phyloP scores from a whole-genome alignment of 2,888 invertebrate genomes.

The Ellobium chinense region DNA sequence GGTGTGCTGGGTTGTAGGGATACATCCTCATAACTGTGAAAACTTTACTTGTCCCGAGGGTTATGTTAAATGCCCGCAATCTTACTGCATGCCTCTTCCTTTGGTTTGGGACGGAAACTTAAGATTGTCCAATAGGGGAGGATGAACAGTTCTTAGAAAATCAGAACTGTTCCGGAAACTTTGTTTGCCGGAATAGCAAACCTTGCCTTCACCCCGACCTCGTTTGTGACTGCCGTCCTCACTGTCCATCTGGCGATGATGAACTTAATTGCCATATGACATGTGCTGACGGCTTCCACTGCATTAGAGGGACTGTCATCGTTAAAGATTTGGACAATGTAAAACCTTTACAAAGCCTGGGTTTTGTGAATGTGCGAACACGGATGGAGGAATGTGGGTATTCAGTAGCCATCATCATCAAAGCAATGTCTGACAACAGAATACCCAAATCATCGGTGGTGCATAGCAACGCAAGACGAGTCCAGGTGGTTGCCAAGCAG shows the following conservation, averaged over 20 bases:
- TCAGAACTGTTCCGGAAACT: background rate
- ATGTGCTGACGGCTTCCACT: slow-evolving; percentile 4
- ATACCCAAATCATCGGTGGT: slow-evolving; percentile 69
- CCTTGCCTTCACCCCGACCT: slow-evolving; percentile 17
- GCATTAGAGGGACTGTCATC: slow-evolving; percentile 1
- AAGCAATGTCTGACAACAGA: slow-evolving; percentile 75
- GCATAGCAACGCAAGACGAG: slow-evolving; percentile 24
- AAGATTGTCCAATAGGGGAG: slow-evolving; percentile 16
- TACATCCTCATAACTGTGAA: background rate
- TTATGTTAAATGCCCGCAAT: slow-evolving; percentile 12
- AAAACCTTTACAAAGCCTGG: background rate
- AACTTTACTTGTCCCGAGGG: slow-evolving; percentile 21
- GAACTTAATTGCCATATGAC: slow-evolving; percentile 14
- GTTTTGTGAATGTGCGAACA: background rate
- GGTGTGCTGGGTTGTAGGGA: background rate
- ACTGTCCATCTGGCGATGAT: slow-evolving; percentile 37
- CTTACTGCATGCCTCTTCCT: slow-evolving; percentile 25
- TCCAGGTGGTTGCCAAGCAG: slow-evolving; percentile 65
- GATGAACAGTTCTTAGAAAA: background rate
- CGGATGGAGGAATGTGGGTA: slow-evolving; percentile 75
- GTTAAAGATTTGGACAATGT: background rate
- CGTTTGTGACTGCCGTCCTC: background rate
- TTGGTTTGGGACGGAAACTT: background rate
- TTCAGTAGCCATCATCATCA: slow-evolving; percentile 71
- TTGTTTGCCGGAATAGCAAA: slow-evolving; percentile 15